Conservation (phyloP, 2,797 vertebrate genomes). For the Bovichtus diacanthus region DNA sequence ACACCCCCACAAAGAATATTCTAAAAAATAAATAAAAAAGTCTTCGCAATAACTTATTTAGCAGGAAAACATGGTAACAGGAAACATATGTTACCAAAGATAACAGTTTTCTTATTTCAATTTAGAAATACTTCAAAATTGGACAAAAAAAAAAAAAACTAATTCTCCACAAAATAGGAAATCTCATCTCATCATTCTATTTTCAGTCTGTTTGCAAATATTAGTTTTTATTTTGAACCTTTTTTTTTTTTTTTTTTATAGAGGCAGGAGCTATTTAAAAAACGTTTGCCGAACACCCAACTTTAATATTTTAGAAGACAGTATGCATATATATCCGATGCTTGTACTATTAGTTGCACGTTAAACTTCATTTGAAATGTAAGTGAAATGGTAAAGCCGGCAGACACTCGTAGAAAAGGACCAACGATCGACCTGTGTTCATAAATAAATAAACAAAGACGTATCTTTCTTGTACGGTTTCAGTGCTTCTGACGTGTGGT, state of each 20-base stretch:
- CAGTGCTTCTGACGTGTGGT: background rate
- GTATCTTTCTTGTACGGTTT: background rate
- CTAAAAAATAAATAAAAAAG: constrained; percentile 20
- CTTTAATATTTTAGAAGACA: background rate
- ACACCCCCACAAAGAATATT: background rate
- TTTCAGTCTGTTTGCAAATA: background rate
- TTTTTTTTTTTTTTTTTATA: background rate
- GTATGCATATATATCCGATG: background rate
- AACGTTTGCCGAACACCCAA: background rate
- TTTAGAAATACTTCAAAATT: background rate
- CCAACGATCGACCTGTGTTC: background rate
- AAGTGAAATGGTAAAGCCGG: background rate
- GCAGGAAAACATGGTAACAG: background rate
- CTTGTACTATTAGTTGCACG: background rate
- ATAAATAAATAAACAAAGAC: background rate
- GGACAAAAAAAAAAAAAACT: background rate
- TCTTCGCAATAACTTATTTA: background rate
- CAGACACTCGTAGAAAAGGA: background rate
- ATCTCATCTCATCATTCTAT: background rate
- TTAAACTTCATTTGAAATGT: background rate
- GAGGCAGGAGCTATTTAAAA: background rate
- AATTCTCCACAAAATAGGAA: background rate
- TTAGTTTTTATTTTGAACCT: background rate
- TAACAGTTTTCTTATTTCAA: background rate
- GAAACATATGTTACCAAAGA: background rate